Conservation (phyloP, 2,888 invertebrate species). For the Bombylius major region DNA sequence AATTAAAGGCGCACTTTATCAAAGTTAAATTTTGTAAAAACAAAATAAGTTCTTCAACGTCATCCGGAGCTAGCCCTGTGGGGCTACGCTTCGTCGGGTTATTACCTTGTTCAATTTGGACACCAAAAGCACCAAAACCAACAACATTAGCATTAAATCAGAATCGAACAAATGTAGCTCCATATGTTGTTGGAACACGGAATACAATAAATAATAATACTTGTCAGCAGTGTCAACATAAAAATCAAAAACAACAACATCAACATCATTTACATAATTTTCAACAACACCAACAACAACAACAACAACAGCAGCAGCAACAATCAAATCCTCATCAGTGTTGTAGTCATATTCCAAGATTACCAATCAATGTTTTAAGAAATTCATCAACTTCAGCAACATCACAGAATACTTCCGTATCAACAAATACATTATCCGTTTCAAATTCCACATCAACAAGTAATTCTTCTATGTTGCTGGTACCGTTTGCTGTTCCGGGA, state of each 20-base stretch:
- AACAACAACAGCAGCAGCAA: not conserved
- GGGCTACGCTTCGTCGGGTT: constrained; percentile 31
- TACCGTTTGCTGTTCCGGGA: constrained; percentile 26
- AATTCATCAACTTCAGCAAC: constrained; percentile 6
- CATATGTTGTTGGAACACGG: constrained; percentile 20
- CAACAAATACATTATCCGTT: not conserved
- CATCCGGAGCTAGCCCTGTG: constrained; percentile 27
- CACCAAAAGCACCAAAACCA: constrained; percentile 27
- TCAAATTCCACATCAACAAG: constrained; percentile 8
- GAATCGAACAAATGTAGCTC: constrained; percentile 22
- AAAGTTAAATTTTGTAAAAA: not conserved
- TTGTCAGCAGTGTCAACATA: constrained; percentile 12
- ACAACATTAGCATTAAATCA: constrained; percentile 11
- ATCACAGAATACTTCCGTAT: not conserved
- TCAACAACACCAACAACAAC: not conserved
- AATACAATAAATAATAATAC: constrained; percentile 2
- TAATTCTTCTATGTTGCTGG: constrained; percentile 24
- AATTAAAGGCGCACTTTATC: not conserved
- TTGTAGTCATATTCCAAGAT: not conserved
- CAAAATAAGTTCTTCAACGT: constrained; percentile 27
- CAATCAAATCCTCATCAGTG: not conserved
- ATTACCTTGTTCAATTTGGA: constrained; percentile 29
- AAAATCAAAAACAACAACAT: constrained; percentile 11
- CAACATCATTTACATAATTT: not conserved
- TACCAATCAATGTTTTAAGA: not conserved